These are phyloP conservation scores for Monopterus albus DNA, from an alignment of 2,113 vertebrate species.

Conservation along the genomic window DNA sequence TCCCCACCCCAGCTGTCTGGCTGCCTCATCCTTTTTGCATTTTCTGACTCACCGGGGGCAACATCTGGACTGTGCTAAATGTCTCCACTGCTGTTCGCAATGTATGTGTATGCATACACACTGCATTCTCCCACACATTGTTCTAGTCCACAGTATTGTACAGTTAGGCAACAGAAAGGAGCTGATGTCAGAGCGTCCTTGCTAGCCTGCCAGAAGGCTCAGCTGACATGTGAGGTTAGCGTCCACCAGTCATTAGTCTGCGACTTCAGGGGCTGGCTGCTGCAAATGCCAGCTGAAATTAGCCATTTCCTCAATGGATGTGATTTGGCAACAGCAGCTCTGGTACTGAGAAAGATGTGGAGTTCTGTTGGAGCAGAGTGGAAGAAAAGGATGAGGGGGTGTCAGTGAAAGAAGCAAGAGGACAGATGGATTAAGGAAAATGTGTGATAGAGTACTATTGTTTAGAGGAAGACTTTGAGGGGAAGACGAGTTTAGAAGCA, in stretches of 20 bases:
- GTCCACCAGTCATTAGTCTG: conserved; percentile 31
- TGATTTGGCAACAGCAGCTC: conserved; percentile 19
- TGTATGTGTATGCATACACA: conserved; percentile 8
- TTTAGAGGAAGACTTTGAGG: conserved; percentile 13
- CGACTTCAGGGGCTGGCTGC: conserved; percentile 22
- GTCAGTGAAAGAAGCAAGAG: not conserved
- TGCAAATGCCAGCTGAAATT: conserved; percentile 43
- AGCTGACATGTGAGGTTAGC: conserved; percentile 56
- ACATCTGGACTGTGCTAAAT: conserved; percentile 61
- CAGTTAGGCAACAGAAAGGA: conserved; percentile 1
- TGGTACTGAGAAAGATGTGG: conserved; percentile 33
- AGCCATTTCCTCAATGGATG: conserved; percentile 33
- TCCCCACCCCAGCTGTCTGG: conserved; percentile 49
- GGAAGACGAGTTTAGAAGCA: not conserved
- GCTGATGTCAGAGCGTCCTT: conserved; percentile 37
- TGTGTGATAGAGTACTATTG: conserved; percentile 1
- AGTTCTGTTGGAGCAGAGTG: not conserved
- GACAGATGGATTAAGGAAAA: not conserved
- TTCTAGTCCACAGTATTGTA: not conserved
- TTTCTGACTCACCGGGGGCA: conserved; percentile 66
- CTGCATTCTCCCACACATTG: conserved; percentile 30
- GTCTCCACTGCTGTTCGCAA: conserved; percentile 1
- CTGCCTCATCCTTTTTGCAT: conserved; percentile 58
- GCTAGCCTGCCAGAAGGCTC: conserved; percentile 2
- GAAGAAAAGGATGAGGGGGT: conserved; percentile 27